A percentile compares a stretch with the other conserved stretches of the same genome.
These are phyloP conservation scores for Loriculus beryllinus DNA, from an alignment of 2,797 vertebrate genomes.

Conservation along the genomic window DNA sequence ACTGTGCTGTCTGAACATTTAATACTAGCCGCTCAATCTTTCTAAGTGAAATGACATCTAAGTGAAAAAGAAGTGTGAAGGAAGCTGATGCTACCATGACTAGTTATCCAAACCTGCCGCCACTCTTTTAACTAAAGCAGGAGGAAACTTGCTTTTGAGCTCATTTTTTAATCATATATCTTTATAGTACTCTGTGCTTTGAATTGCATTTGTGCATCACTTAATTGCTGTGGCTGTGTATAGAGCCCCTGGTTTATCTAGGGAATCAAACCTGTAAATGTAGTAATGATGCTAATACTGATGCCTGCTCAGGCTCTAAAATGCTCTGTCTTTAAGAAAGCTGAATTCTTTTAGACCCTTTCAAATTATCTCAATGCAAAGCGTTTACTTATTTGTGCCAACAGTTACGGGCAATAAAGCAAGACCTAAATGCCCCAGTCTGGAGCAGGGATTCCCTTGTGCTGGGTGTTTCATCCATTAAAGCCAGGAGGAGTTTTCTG, in stretches of 20 bases:
- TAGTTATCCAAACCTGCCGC: neutral
- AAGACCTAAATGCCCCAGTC: fast-evolving
- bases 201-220: neutral
- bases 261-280: neutral
- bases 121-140: neutral
- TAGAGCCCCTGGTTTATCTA: neutral
- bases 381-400: neutral
- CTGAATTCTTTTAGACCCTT: neutral
- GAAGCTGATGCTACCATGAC: neutral
- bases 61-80: constrained; percentile 27
- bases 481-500: neutral
- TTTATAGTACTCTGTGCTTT: neutral
- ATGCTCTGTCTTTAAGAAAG: neutral
- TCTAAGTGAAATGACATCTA: neutral
- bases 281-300: neutral
- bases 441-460: neutral
- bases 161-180: neutral
- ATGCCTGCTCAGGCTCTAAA: neutral
- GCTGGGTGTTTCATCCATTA: neutral
- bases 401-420: neutral
- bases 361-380: neutral
- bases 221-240: neutral
- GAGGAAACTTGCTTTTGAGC: neutral
- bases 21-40: neutral
- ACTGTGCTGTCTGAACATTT: constrained; percentile 30